These are phyloP conservation scores for Lagorchestes hirsutus DNA, from an alignment of 2,797 vertebrate genomes.

Conservation along the genomic window DNA sequence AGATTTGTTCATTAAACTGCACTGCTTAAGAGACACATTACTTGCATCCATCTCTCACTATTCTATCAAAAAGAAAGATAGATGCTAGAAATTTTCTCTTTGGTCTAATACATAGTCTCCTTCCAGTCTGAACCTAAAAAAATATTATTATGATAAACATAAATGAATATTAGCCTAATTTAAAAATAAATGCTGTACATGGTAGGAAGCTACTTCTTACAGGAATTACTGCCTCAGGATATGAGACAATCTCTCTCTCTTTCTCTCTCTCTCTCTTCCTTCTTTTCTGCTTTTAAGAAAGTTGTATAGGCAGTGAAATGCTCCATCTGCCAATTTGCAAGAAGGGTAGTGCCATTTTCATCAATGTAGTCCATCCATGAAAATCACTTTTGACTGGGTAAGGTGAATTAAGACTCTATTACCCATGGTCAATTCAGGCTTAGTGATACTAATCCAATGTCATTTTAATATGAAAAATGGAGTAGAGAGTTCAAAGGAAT, in stretches of 20 bases:
- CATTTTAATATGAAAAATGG: background rate
- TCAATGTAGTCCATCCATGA: background rate
- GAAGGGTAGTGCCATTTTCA: constrained; percentile 4
- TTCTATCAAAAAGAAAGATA: background rate
- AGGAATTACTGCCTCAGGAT: constrained; percentile 71
- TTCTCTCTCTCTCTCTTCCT: background rate
- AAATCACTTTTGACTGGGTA: constrained; percentile 7
- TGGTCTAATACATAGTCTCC: constrained; percentile 67
- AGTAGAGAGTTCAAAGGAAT: background rate
- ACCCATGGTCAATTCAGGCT: background rate
- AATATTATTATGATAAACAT: constrained; percentile 76
- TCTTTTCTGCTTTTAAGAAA: background rate
- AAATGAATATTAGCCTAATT: constrained; percentile 77
- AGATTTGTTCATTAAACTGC: background rate
- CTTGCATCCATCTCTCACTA: background rate
- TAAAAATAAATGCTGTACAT: constrained; percentile 76
- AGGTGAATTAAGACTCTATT: background rate
- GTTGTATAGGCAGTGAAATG: constrained; percentile 33
- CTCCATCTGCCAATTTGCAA: constrained; percentile 39
- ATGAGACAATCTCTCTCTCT: constrained; percentile 3
- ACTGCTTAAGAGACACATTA: background rate
- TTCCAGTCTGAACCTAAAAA: background rate
- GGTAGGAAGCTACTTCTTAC: constrained; percentile 68
- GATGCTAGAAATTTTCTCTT: background rate
- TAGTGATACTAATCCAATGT: background rate